Evolutionary conservation across 2,797 vertebrate genomes (phyloP).

Genomic region (Diplodus puntazzo): DNA sequence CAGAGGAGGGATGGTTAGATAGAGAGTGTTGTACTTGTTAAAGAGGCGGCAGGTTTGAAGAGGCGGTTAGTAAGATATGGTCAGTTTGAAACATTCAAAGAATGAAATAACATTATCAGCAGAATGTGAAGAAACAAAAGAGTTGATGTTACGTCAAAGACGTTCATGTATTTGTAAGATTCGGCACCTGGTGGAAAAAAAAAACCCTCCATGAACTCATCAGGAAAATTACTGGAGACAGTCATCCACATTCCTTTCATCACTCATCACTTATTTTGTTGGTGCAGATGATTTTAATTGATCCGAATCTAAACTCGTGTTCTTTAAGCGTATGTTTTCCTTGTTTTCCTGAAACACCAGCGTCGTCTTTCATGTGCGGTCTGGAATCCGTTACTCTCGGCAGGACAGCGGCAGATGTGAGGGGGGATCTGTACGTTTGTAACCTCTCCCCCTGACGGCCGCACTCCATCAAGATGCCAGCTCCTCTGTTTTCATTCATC

Average conservation of each 20-base stretch:
- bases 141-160: no score
- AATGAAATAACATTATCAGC: no score
- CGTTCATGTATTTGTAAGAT: neutral
- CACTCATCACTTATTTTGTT: slow-evolving; percentile 28
- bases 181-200: slow-evolving; percentile 14
- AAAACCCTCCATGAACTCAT: neutral
- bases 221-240: slow-evolving; percentile 13
- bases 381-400: slow-evolving; percentile 61
- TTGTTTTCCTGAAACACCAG: slow-evolving; percentile 44
- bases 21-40: neutral
- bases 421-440: slow-evolving; percentile 52
- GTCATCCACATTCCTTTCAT: slow-evolving; percentile 31
- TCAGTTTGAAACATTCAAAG: no score
- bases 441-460: slow-evolving; percentile 27
- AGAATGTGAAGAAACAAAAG: no score
- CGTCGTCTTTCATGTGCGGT: slow-evolving; percentile 40
- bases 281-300: slow-evolving; percentile 10
- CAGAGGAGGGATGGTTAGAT: neutral
- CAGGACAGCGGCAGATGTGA: slow-evolving; percentile 63
- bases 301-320: slow-evolving; percentile 28
- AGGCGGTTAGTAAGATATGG: no score
- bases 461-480: slow-evolving; percentile 65
- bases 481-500: slow-evolving; percentile 46
- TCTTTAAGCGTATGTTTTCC: slow-evolving; percentile 11
- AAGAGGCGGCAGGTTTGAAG: neutral